A percentile compares a stretch with the other conserved stretches of the same genome.
Evolutionary conservation across 2,888 invertebrate genomes (phyloP).

Genomic region (Micoletzkya japonica): DNA sequence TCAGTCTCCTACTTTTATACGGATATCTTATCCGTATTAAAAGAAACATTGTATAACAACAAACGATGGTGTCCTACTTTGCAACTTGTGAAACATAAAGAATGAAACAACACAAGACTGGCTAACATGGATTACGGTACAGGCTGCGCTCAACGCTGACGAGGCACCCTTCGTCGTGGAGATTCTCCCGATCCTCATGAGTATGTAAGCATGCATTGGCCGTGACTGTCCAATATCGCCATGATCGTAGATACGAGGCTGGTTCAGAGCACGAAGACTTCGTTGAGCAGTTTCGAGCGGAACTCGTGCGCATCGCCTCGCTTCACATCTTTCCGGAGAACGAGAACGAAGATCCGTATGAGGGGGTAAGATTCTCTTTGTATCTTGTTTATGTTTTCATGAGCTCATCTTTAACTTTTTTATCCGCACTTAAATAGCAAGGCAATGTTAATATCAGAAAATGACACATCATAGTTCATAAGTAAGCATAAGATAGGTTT

Average conservation of each 20-base stretch:
- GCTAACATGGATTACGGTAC: not conserved
- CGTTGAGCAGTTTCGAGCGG: constrained; percentile 2
- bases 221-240: too few relatives aligned
- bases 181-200: constrained; percentile 25
- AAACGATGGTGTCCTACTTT: not conserved
- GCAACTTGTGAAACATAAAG: not conserved
- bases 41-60: too few relatives aligned
- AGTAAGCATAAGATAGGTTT: too few relatives aligned
- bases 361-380: not conserved
- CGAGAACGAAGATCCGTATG: not conserved
- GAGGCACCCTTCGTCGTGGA: constrained; percentile 28
- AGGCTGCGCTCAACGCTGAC: constrained; percentile 13
- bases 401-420: too few relatives aligned
- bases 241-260: too few relatives aligned
- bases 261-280: constrained; percentile 19
- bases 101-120: not conserved
- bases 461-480: too few relatives aligned
- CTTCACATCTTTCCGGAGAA: not conserved
- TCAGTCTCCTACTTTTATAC: not conserved
- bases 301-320: not conserved
- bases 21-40: not conserved
- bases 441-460: too few relatives aligned
- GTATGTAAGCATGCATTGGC: too few relatives aligned
- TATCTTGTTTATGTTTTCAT: not conserved
- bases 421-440: too few relatives aligned